These are phyloP conservation scores for Oreocharis arfaki DNA, from an alignment of 2,113 vertebrate genomes.

Conservation along the genomic window DNA sequence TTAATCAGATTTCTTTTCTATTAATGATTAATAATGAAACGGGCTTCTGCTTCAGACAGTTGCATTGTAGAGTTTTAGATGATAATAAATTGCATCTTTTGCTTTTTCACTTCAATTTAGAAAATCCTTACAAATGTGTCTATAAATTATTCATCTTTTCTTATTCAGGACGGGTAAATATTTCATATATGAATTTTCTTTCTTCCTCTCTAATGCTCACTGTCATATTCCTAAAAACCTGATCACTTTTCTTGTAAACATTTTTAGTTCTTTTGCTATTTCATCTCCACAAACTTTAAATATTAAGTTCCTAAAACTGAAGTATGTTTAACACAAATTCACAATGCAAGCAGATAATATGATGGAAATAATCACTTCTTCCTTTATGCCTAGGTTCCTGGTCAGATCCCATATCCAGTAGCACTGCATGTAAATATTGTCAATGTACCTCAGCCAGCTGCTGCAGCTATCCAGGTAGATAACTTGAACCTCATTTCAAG, in stretches of 20 bases:
- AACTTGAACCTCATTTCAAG: conserved; percentile 28
- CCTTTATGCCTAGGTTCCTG: conserved; percentile 66
- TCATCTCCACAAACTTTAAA: background rate
- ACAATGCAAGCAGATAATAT: background rate
- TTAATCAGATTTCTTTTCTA: conserved; percentile 13
- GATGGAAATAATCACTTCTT: conserved; percentile 36
- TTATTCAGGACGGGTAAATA: background rate
- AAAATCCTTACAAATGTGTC: background rate
- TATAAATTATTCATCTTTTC: background rate
- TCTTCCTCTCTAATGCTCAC: background rate
- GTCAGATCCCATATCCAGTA: conserved; percentile 86
- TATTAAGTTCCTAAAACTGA: background rate
- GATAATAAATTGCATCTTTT: background rate
- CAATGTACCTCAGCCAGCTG: conserved; percentile 91
- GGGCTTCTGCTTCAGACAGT: background rate
- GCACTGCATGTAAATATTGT: conserved; percentile 92
- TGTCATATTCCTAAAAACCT: background rate
- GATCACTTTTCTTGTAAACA: background rate
- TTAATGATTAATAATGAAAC: conserved; percentile 50
- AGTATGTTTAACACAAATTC: background rate
- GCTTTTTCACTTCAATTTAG: conserved; percentile 21
- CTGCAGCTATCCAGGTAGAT: conserved; percentile 93
- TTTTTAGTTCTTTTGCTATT: background rate
- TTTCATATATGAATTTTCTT: background rate
- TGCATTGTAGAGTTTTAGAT: background rate